Conservation (phyloP, 2,797 vertebrate genomes). For the Acipenser transmontanus region DNA sequence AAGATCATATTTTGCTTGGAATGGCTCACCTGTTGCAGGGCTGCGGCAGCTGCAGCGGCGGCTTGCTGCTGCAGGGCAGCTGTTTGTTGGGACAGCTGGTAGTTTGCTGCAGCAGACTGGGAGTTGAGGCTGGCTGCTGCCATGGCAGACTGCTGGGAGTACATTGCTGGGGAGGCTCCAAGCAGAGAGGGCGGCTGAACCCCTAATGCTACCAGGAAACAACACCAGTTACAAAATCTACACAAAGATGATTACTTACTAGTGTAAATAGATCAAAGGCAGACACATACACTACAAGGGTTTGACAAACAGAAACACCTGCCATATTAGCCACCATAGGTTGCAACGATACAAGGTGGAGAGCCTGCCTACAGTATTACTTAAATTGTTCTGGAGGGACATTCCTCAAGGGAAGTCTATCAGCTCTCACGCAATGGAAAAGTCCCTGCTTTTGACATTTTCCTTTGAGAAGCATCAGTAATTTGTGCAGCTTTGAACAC, state of each 20-base stretch:
- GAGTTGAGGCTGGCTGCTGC: conserved; percentile 87
- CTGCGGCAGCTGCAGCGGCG: conserved; percentile 85
- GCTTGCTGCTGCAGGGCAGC: conserved; percentile 93
- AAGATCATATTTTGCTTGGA: too few relatives aligned
- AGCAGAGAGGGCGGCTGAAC: conserved; percentile 96
- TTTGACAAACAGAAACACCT: not conserved
- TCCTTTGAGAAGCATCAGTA: too few relatives aligned
- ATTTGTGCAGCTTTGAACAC: too few relatives aligned
- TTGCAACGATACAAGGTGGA: too few relatives aligned
- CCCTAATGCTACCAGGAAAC: conserved; percentile 70
- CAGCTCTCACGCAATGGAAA: too few relatives aligned
- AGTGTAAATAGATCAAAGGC: too few relatives aligned
- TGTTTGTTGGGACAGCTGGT: conserved; percentile 91
- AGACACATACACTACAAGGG: not conserved
- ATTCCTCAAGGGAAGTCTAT: too few relatives aligned
- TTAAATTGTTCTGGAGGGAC: too few relatives aligned
- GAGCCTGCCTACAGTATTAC: too few relatives aligned
- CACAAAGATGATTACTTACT: not conserved
- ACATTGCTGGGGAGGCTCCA: conserved; percentile 92
- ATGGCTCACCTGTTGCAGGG: conserved; percentile 83
- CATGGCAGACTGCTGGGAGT: conserved; percentile 90
- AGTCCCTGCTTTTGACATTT: too few relatives aligned
- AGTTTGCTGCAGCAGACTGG: conserved; percentile 82
- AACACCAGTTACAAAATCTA: not conserved
- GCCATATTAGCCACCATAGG: too few relatives aligned